Percentiles rank a stretch among this genome's conserved stretches.
Evolutionary conservation across 1,140 invertebrate species (phyloP).

Genomic region (Danaus melanippus): DNA sequence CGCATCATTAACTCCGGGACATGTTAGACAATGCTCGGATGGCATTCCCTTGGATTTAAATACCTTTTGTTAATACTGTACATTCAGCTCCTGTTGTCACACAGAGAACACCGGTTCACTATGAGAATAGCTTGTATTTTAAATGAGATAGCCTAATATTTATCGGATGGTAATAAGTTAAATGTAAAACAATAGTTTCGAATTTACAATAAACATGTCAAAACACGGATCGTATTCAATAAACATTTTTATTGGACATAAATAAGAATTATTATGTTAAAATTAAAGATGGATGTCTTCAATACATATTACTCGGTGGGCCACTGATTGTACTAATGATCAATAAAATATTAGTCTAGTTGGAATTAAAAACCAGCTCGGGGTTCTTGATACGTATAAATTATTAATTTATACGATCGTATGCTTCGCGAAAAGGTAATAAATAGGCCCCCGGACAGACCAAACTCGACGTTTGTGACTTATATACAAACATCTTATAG

Average conservation of each 20-base stretch:
- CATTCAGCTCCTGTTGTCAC: too few species aligned
- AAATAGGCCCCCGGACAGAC: conserved; percentile 51
- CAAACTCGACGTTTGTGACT: conserved; percentile 41
- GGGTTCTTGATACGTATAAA: conserved; percentile 33
- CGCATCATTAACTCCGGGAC: conserved; percentile 22
- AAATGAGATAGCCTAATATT: too few species aligned
- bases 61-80: too few species aligned
- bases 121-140: too few species aligned
- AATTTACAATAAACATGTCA: too few species aligned
- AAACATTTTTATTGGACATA: too few species aligned
- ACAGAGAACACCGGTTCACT: too few species aligned
- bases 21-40: conserved; percentile 18
- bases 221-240: too few species aligned
- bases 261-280: too few species aligned
- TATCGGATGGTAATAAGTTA: too few species aligned
- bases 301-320: conserved; percentile 13
- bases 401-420: conserved; percentile 52
- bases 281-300: background rate
- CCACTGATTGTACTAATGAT: conserved; percentile 25
- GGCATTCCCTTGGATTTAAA: conserved; percentile 1
- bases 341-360: conserved; percentile 39
- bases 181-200: too few species aligned
- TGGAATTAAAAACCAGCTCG: conserved; percentile 37
- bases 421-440: conserved; percentile 45
- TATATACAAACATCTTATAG: conserved; percentile 30